Evolutionary conservation across 2,113 vertebrate genomes (phyloP).

Genomic region (Menura novaehollandiae): DNA sequence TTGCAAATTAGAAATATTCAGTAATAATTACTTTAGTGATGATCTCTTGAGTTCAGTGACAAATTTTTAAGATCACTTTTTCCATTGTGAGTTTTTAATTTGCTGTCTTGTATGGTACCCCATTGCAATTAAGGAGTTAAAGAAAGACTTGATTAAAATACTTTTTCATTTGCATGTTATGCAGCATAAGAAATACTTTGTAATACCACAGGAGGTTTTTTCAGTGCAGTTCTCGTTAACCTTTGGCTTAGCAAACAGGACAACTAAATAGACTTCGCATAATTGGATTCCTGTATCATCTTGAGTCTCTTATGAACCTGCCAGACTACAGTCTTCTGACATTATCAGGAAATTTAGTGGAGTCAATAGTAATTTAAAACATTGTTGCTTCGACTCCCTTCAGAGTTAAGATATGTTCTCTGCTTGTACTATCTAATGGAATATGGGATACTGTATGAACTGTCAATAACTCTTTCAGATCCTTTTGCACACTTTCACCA

Average conservation of each 20-base stretch:
- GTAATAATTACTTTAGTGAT: slow-evolving; percentile 37
- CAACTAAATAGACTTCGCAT: slow-evolving; percentile 70
- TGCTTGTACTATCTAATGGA: slow-evolving; percentile 50
- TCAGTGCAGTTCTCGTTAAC: slow-evolving; percentile 88
- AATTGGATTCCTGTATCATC: slow-evolving; percentile 74
- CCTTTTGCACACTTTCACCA: slow-evolving; percentile 51
- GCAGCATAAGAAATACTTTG: slow-evolving; percentile 68
- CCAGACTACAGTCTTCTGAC: slow-evolving; percentile 60
- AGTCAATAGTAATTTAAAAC: slow-evolving; percentile 69
- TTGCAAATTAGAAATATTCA: slow-evolving; percentile 5
- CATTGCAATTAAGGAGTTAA: slow-evolving; percentile 46
- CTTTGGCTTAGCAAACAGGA: slow-evolving; percentile 73
- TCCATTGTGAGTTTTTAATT: not conserved
- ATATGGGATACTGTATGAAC: slow-evolving; percentile 68
- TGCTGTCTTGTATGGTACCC: not conserved
- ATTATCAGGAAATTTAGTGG: slow-evolving; percentile 56
- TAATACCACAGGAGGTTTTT: slow-evolving; percentile 71
- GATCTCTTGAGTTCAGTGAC: not conserved
- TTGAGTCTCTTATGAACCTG: slow-evolving; percentile 64
- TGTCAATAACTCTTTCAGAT: slow-evolving; percentile 58
- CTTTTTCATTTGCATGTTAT: slow-evolving; percentile 64
- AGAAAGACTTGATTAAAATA: slow-evolving; percentile 56
- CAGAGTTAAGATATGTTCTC: slow-evolving; percentile 57
- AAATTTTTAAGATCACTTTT: not conserved
- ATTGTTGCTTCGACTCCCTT: slow-evolving; percentile 63